A percentile compares a stretch with the other conserved stretches of the same genome.
These are phyloP conservation scores for Pangasianodon gigas DNA, from an alignment of 2,113 vertebrate genomes.

Conservation along the genomic window DNA sequence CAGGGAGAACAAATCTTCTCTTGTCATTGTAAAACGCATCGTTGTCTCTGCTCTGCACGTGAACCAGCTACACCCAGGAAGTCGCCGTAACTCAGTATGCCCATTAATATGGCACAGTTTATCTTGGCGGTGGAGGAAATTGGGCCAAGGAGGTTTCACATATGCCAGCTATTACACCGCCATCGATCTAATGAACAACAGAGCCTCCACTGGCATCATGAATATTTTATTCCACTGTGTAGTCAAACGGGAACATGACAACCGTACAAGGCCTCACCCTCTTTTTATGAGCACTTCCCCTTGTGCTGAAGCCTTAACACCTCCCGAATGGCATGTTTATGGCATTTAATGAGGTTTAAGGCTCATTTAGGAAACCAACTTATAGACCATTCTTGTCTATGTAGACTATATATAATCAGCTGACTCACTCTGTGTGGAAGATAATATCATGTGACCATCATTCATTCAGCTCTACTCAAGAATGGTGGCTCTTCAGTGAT, in stretches of 20 bases:
- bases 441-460: constrained; percentile 35
- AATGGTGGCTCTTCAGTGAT: constrained; percentile 59
- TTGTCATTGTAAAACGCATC: background rate
- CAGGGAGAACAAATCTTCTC: constrained; percentile 45
- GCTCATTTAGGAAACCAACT: constrained; percentile 24
- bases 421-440: constrained; percentile 24
- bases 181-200: constrained; percentile 68
- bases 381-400: background rate
- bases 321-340: constrained; percentile 45
- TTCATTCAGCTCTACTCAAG: constrained; percentile 31
- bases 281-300: constrained; percentile 49
- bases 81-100: constrained; percentile 58
- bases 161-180: constrained; percentile 65
- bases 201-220: constrained; percentile 55
- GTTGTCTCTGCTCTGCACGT: constrained; percentile 22
- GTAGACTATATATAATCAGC: constrained; percentile 2
- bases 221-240: constrained; percentile 70
- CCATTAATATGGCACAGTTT: constrained; percentile 67
- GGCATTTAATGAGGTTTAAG: constrained; percentile 36
- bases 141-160: constrained; percentile 56
- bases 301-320: constrained; percentile 33
- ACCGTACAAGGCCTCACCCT: constrained; percentile 34
- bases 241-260: constrained; percentile 56
- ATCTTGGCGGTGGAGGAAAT: constrained; percentile 45
- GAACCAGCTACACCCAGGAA: constrained; percentile 55